A percentile compares a stretch with the other conserved stretches of the same genome.
Conservation (phyloP, 2,888 invertebrate species). For the Dyspetes luteomarginatus region DNA sequence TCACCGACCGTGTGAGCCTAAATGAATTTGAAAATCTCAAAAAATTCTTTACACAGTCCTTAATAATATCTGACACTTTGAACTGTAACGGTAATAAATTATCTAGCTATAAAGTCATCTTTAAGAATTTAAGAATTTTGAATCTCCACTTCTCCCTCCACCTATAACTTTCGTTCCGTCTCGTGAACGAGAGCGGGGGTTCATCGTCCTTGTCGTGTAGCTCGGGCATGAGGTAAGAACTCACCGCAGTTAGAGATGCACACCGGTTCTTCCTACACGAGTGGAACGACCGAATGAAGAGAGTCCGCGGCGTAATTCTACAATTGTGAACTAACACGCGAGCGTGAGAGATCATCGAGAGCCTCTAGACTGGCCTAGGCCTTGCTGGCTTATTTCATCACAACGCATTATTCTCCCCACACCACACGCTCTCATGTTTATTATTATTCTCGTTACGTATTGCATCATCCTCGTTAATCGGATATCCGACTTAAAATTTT, state of each 20-base stretch:
- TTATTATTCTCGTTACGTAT: too few species aligned
- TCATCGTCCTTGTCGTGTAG: slow-evolving; percentile 30
- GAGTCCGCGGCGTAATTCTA: not conserved
- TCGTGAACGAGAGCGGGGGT: slow-evolving; percentile 1
- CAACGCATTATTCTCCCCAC: not conserved
- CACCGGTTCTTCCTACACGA: slow-evolving; percentile 40
- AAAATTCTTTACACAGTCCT: too few species aligned
- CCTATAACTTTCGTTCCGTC: not conserved
- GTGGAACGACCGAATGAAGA: slow-evolving; percentile 1
- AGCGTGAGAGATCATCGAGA: not conserved
- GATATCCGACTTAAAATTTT: too few species aligned
- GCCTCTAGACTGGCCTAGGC: not conserved
- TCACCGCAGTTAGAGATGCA: not conserved
- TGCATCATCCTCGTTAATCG: too few species aligned
- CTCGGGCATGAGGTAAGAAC: not conserved
- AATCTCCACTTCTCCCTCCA: not conserved
- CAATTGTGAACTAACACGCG: not conserved
- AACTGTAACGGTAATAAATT: not conserved
- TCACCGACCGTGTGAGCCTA: too few species aligned
- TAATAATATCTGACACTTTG: too few species aligned
- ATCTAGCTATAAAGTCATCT: not conserved
- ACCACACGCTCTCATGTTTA: not conserved
- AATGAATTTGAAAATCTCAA: too few species aligned
- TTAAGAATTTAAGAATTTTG: not conserved
- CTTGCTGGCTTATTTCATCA: not conserved